Percentiles rank a stretch among this genome's conserved stretches.
Evolutionary conservation across 2,888 invertebrate genomes (phyloP).

Genomic region (Galerucella pusilla): DNA sequence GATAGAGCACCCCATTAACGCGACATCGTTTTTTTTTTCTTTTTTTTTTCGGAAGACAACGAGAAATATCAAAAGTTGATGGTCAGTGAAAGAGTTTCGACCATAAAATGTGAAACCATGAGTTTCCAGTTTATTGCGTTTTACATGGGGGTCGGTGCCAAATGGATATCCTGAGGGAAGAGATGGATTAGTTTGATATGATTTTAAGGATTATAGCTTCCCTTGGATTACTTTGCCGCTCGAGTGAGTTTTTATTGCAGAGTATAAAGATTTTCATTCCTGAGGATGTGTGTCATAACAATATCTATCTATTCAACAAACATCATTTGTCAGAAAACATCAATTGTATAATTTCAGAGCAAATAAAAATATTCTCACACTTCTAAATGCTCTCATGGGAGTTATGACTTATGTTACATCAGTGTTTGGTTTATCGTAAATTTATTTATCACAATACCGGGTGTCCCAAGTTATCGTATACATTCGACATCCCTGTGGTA

Average conservation of each 20-base stretch:
- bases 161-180: slow-evolving; percentile 28
- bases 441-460: too few species aligned
- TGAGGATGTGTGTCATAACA: slow-evolving; percentile 3
- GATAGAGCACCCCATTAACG: slow-evolving; percentile 53
- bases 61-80: slow-evolving; percentile 54
- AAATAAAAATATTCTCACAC: not conserved
- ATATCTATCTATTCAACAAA: not conserved
- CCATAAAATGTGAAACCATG: slow-evolving; percentile 24
- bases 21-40: slow-evolving; percentile 45
- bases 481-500: too few species aligned
- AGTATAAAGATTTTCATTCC: slow-evolving; percentile 12
- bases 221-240: not conserved
- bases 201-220: slow-evolving; percentile 32
- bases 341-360: not conserved
- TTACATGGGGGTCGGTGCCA: slow-evolving; percentile 25
- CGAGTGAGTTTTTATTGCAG: slow-evolving; percentile 2
- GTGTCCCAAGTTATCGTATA: too few species aligned
- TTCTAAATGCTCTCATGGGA: too few species aligned
- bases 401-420: too few species aligned
- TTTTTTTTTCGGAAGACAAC: slow-evolving; percentile 23
- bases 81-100: slow-evolving; percentile 53
- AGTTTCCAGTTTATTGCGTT: slow-evolving; percentile 36
- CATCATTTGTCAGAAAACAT: not conserved
- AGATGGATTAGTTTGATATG: slow-evolving; percentile 34
- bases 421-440: too few species aligned